Conservation (phyloP, 2,888 invertebrate genomes). For the Apocheima hispidaria region DNA sequence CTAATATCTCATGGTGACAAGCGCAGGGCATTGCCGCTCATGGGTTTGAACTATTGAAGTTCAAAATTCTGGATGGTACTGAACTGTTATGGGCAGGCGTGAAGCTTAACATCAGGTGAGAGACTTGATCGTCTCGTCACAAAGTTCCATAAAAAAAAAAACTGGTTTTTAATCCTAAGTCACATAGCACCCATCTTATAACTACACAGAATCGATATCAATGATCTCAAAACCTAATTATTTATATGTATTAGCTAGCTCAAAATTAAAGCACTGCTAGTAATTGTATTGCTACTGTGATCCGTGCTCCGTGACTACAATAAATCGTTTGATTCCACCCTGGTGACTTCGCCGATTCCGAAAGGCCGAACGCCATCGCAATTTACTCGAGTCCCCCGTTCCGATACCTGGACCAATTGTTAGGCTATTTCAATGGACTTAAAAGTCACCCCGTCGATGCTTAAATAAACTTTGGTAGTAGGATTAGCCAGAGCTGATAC, state of each 20-base stretch:
- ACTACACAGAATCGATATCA: neutral
- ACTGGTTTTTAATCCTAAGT: too few relatives aligned
- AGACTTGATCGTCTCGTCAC: too few relatives aligned
- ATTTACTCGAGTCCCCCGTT: constrained; percentile 66
- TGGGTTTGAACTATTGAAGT: too few relatives aligned
- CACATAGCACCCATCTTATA: constrained; percentile 33
- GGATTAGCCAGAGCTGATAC: constrained; percentile 15
- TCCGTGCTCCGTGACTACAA: constrained; percentile 75
- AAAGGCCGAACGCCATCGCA: constrained; percentile 73
- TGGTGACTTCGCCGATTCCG: constrained; percentile 77
- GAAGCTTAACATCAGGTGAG: too few relatives aligned
- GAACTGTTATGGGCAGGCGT: too few relatives aligned
- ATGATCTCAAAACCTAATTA: constrained; percentile 12
- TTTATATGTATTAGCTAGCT: too few relatives aligned
- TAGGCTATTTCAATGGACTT: constrained; percentile 60
- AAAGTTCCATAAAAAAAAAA: too few relatives aligned
- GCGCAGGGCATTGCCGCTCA: too few relatives aligned
- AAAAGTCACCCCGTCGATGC: constrained; percentile 52
- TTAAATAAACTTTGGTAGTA: constrained; percentile 35
- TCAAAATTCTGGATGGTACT: too few relatives aligned
- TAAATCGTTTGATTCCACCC: constrained; percentile 83
- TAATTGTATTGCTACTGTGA: constrained; percentile 56
- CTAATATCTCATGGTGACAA: too few relatives aligned
- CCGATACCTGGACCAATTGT: constrained; percentile 63
- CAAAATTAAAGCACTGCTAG: constrained; percentile 25